Conservation (phyloP, 2,797 vertebrate species). For the Eremophila alpestris region DNA sequence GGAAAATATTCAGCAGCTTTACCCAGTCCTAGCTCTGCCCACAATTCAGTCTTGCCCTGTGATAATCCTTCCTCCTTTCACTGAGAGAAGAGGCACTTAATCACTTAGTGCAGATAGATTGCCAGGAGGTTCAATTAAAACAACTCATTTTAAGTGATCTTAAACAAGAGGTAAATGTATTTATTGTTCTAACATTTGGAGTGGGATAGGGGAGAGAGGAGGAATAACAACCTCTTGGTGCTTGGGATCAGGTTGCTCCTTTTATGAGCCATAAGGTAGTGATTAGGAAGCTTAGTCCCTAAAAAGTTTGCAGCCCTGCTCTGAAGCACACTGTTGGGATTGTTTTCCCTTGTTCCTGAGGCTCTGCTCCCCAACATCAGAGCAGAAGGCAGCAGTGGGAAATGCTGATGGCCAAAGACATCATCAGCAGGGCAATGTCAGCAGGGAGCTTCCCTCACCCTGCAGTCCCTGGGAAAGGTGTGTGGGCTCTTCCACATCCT, state of each 20-base stretch:
- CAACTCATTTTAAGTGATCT: slow-evolving; percentile 61
- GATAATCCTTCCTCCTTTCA: slow-evolving; percentile 39
- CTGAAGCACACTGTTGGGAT: not conserved
- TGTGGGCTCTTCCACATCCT: not conserved
- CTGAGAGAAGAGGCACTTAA: slow-evolving; percentile 52
- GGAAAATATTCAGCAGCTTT: slow-evolving; percentile 6
- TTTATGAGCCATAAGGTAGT: slow-evolving; percentile 69
- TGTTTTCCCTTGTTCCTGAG: not conserved
- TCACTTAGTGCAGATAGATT: slow-evolving; percentile 57
- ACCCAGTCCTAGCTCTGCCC: not conserved
- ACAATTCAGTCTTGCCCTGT: not conserved
- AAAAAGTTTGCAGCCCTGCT: not conserved
- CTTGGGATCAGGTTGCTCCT: slow-evolving; percentile 47
- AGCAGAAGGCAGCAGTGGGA: not conserved
- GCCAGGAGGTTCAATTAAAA: slow-evolving; percentile 55
- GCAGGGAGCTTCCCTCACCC: not conserved
- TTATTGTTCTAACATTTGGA: slow-evolving; percentile 60
- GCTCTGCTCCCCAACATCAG: not conserved
- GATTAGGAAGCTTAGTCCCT: slow-evolving; percentile 57
- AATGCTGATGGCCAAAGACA: not conserved
- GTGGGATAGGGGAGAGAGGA: slow-evolving; percentile 12
- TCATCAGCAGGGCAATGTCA: not conserved
- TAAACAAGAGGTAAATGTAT: slow-evolving; percentile 62
- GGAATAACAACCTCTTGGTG: slow-evolving; percentile 47
- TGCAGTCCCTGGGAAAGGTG: not conserved